phyloP scores from a whole-genome alignment of 2,888 invertebrate genomes.

The Argyresthia goedartella region DNA sequence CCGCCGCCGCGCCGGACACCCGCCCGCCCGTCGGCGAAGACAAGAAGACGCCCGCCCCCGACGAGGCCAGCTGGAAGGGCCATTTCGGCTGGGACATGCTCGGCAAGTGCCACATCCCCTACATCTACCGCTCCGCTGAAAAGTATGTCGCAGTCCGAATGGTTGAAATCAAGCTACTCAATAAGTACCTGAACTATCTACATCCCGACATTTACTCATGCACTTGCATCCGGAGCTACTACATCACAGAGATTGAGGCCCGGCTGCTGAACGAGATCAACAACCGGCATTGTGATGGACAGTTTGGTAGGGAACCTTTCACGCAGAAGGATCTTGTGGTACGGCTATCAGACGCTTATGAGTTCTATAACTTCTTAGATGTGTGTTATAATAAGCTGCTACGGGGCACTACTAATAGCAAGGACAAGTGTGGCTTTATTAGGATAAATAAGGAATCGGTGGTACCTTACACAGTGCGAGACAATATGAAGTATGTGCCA shows the following conservation, averaged over 20 bases:
- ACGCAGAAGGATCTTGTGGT: slow-evolving; percentile 92
- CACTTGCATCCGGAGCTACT: slow-evolving; percentile 92
- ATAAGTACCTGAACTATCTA: slow-evolving; percentile 89
- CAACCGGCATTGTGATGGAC: slow-evolving; percentile 89
- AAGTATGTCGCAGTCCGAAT: slow-evolving; percentile 95
- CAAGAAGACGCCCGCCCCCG: slow-evolving; percentile 63
- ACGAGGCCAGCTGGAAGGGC: slow-evolving; percentile 83
- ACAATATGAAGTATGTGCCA: slow-evolving; percentile 89
- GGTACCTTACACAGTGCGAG: slow-evolving; percentile 90
- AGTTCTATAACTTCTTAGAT: slow-evolving; percentile 91
- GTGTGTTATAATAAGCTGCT: slow-evolving; percentile 89
- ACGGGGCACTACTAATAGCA: slow-evolving; percentile 75
- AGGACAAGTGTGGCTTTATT: slow-evolving; percentile 91
- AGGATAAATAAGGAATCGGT: slow-evolving; percentile 94
- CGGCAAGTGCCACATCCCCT: slow-evolving; percentile 89
- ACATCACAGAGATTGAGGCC: slow-evolving; percentile 92
- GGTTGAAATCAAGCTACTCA: slow-evolving; percentile 91
- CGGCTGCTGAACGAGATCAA: slow-evolving; percentile 94
- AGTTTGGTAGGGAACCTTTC: slow-evolving; percentile 90
- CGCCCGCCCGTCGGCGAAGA: slow-evolving; percentile 40
- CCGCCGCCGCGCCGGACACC: slow-evolving; percentile 25
- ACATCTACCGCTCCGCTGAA: slow-evolving; percentile 85
- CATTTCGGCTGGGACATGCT: slow-evolving; percentile 94
- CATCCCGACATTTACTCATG: slow-evolving; percentile 93
- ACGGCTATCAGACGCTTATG: slow-evolving; percentile 86